A percentile compares a stretch with the other conserved stretches of the same genome.
Evolutionary conservation across 2,797 vertebrate genomes (phyloP).

Genomic region (Sciaenops ocellatus): DNA sequence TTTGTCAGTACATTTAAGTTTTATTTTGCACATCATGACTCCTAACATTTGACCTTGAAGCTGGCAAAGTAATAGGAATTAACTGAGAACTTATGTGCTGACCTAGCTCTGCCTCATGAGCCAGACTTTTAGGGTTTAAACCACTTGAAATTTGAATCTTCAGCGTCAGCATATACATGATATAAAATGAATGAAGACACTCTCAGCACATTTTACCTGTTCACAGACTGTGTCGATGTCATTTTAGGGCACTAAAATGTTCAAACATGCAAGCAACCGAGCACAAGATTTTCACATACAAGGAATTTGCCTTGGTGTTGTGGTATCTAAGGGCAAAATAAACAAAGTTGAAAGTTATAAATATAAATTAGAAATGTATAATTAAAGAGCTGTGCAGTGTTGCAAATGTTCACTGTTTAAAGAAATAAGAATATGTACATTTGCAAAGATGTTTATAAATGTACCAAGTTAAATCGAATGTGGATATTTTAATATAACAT

Average conservation of each 20-base stretch:
- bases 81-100: background rate
- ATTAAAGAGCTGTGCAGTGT: too few relatives aligned
- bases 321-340: background rate
- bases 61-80: background rate
- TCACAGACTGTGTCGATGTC: background rate
- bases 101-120: background rate
- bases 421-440: too few relatives aligned
- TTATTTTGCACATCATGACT: too few relatives aligned
- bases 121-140: background rate
- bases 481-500: background rate
- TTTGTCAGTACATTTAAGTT: background rate
- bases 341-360: background rate
- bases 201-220: background rate
- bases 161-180: background rate
- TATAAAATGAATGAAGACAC: background rate
- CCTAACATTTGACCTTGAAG: background rate
- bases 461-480: too few relatives aligned
- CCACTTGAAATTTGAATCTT: slow-evolving; percentile 2
- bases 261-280: background rate
- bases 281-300: background rate
- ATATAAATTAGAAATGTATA: background rate
- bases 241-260: background rate
- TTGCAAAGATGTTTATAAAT: too few relatives aligned
- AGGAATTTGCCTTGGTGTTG: background rate
- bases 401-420: too few relatives aligned